A percentile compares a stretch with the other conserved stretches of the same genome.
Conservation (phyloP, 2,113 vertebrate genomes). For the Fregetta grallaria region DNA sequence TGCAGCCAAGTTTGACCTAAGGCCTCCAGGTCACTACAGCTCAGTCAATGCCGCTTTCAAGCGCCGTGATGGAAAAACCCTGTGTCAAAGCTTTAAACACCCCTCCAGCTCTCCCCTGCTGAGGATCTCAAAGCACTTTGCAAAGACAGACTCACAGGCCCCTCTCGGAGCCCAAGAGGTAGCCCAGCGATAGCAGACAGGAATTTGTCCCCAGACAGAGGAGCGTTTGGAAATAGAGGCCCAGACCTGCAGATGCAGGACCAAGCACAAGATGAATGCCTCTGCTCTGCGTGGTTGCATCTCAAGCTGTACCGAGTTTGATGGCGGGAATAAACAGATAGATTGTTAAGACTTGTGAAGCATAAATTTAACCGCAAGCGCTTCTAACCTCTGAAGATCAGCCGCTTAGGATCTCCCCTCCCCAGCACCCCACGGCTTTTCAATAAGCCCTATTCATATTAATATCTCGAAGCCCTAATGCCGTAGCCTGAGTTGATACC, state of each 20-base stretch:
- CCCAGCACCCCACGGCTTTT: not conserved
- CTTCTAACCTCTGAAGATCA: not conserved
- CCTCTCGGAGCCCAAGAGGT: not conserved
- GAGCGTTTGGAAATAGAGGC: not conserved
- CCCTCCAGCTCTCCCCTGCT: not conserved
- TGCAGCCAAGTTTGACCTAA: conserved; percentile 24
- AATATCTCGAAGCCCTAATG: not conserved
- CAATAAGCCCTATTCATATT: not conserved
- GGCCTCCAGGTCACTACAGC: not conserved
- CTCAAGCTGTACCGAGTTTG: not conserved
- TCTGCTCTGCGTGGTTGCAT: not conserved
- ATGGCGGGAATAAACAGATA: not conserved
- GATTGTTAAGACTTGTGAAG: not conserved
- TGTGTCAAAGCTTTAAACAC: not conserved
- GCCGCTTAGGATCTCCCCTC: not conserved
- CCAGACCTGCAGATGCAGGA: not conserved
- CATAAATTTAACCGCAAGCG: not conserved
- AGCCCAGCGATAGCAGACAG: not conserved
- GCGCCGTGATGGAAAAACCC: not conserved
- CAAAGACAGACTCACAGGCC: not conserved
- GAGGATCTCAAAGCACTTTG: conserved; percentile 33
- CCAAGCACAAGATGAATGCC: not conserved
- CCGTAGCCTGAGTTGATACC: not conserved
- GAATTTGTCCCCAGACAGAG: not conserved
- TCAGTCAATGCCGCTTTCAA: not conserved